phyloP scores from a whole-genome alignment of 2,888 invertebrate species.

The Drosophila paracracens region DNA sequence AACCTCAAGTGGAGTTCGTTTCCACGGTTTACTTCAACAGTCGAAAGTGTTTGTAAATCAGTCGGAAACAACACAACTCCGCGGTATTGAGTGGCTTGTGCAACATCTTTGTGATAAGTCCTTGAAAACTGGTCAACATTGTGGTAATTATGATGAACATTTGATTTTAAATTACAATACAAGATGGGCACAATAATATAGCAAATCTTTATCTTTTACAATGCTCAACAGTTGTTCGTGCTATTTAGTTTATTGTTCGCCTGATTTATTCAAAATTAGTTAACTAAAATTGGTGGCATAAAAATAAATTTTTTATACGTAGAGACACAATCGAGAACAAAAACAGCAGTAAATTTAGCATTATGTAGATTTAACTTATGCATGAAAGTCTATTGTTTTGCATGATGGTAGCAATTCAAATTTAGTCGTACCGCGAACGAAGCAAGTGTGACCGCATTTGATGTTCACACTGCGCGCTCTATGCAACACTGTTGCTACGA shows the following conservation, averaged over 20 bases:
- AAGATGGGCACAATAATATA: background rate
- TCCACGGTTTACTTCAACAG: background rate
- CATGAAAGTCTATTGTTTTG: background rate
- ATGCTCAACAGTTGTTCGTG: background rate
- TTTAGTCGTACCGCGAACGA: background rate
- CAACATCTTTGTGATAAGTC: constrained; percentile 32
- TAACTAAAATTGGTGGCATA: background rate
- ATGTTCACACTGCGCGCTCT: background rate
- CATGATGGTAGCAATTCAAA: constrained; percentile 13
- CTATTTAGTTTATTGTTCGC: constrained; percentile 3
- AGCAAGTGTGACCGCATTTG: constrained; percentile 20
- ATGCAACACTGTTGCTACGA: constrained; percentile 2
- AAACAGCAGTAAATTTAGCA: background rate
- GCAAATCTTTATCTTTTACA: background rate
- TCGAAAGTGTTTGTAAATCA: constrained; percentile 25
- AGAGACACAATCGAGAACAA: background rate
- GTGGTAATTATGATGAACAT: background rate
- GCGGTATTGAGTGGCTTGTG: constrained; percentile 24
- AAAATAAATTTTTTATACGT: background rate
- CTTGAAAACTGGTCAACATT: constrained; percentile 39
- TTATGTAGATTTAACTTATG: background rate
- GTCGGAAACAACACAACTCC: constrained; percentile 8
- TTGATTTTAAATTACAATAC: constrained; percentile 6
- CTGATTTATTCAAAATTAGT: background rate
- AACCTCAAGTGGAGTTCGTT: constrained; percentile 15